Percentiles rank a stretch among this genome's conserved stretches.
These are phyloP conservation scores for Chymomyza procnemis DNA, from an alignment of 2,888 invertebrate species.

Conservation along the genomic window DNA sequence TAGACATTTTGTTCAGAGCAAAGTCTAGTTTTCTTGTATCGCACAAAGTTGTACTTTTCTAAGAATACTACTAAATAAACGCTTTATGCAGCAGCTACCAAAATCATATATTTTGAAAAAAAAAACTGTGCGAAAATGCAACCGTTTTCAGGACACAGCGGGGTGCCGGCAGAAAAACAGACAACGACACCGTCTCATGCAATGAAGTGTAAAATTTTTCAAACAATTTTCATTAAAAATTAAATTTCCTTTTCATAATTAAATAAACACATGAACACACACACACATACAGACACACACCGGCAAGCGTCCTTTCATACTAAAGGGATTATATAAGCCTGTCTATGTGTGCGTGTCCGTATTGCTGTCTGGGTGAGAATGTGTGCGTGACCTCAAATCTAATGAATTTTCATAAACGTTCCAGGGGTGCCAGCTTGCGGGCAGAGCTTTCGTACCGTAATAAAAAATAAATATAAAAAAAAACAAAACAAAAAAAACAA, in stretches of 20 bases:
- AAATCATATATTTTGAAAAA: neutral
- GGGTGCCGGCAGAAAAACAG: neutral
- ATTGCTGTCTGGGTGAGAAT: neutral
- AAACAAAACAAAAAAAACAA: neutral
- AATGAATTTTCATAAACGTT: conserved; percentile 16
- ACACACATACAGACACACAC: neutral
- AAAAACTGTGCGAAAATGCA: neutral
- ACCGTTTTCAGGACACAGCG: neutral
- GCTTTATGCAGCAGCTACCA: neutral
- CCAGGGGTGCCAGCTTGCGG: neutral
- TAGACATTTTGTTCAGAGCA: too few relatives aligned
- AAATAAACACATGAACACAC: conserved; percentile 26
- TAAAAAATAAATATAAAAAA: too few relatives aligned
- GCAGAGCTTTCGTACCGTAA: neutral
- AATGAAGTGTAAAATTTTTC: conserved; percentile 35
- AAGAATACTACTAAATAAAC: too few relatives aligned
- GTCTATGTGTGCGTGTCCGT: neutral
- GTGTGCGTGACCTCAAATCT: conserved; percentile 15
- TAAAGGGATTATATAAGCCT: conserved; percentile 30
- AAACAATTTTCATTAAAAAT: conserved; percentile 48
- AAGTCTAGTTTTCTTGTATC: too few relatives aligned
- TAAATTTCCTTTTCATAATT: conserved; percentile 45
- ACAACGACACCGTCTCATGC: neutral
- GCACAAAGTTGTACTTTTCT: too few relatives aligned
- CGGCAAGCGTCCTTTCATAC: neutral